Evolutionary conservation across 2,797 vertebrate genomes (phyloP), one percentile per base, ranked within the genome.

Genomic region (Coranthus polyacanthus): DNA sequence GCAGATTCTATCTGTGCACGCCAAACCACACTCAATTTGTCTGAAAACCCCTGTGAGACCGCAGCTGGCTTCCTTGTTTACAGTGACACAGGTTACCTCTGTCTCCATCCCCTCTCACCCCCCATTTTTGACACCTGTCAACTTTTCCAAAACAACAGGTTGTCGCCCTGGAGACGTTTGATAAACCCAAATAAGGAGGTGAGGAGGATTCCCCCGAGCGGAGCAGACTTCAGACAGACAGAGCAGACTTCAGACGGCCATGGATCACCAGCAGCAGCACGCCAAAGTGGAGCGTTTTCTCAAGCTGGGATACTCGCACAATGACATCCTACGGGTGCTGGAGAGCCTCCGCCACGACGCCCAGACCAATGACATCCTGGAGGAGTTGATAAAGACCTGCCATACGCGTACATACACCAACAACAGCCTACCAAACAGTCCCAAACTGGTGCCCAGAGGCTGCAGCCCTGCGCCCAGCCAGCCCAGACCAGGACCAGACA

Each of bases 301-400:
- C 66, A 97, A 97, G 87, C 79, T 97, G 72, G 96, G 97, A 16
- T 98, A 97, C 52, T 34, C 88, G 34, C 92, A 80, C 12, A 63
- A 86, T 1, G 95, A 97, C 54, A 95, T 97, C 49, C 51, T 92
- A 72, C 89, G 93, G 68, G 96, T 96, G 17, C 92, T 97, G 86
- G 91, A 93, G 78, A 96, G 83, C 84, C 91, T 97, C 50, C 92
- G 84, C 1, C 90, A 92, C 0, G 94, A 92, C 1, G 95, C 97
- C 12, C 92, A 96, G 84, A 96, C 96, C 79, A 97, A 98, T 0
- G 96, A 97, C 7, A 94, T 97, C 68, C 90, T 98, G 49, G 94
- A 95, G 85, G 96, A 97, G 86, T 91, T 98, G 54, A 96, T 98
- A 54, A 94, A 93, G 67, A 95, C 92, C 3, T 95, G 95, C 69